phyloP scores from a whole-genome alignment of 2,797 vertebrate genomes.

The Gouania willdenowi region DNA sequence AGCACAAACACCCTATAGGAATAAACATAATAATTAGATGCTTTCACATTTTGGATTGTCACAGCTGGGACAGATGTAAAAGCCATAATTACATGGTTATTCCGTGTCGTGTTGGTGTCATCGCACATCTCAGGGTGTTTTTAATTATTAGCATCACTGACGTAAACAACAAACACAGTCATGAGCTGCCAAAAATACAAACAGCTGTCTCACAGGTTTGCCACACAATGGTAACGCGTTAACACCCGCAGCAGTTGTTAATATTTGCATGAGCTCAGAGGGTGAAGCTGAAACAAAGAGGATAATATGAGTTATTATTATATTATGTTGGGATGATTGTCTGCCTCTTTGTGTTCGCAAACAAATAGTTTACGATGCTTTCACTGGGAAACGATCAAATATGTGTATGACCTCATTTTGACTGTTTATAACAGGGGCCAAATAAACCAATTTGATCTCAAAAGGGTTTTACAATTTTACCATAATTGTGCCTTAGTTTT shows the following conservation, averaged over 20 bases:
- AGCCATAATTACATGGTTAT: slow-evolving; percentile 41
- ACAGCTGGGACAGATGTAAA: slow-evolving; percentile 40
- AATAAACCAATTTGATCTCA: no score
- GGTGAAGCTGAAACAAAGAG: no score
- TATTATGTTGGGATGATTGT: no score
- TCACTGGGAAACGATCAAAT: no score
- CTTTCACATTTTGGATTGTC: slow-evolving; percentile 5
- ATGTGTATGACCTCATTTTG: no score
- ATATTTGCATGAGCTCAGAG: not conserved
- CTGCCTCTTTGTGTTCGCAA: no score
- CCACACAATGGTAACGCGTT: not conserved
- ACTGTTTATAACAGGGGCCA: no score
- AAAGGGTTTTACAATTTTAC: no score
- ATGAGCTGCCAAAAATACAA: slow-evolving; percentile 47
- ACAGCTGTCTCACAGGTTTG: slow-evolving; percentile 34
- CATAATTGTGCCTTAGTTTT: no score
- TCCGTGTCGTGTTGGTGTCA: slow-evolving; percentile 40
- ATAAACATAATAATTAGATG: slow-evolving; percentile 35
- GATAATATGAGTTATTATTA: no score
- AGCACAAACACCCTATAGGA: slow-evolving; percentile 26
- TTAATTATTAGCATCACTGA: slow-evolving; percentile 33
- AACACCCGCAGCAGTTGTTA: not conserved
- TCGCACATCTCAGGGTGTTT: slow-evolving; percentile 5
- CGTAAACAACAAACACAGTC: slow-evolving; percentile 46
- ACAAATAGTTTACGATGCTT: no score